Evolutionary conservation across 2,113 vertebrate species (phyloP).

Genomic region (Eonycteris spelaea): DNA sequence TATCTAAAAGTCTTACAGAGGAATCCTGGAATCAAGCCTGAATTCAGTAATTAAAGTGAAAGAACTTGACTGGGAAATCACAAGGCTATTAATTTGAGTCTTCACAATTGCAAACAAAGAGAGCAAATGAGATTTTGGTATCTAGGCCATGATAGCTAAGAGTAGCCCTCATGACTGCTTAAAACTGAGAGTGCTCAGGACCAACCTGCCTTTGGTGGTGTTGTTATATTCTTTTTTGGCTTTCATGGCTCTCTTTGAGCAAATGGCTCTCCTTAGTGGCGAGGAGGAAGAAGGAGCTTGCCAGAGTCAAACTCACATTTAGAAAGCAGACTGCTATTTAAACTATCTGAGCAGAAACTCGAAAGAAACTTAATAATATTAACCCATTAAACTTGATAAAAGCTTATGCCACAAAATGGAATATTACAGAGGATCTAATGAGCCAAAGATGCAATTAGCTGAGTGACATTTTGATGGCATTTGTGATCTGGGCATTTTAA

Average conservation of each 20-base stretch:
- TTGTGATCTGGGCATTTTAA: neutral
- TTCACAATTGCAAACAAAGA: slow-evolving; percentile 72
- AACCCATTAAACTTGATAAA: neutral
- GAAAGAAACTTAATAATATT: neutral
- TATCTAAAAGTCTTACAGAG: slow-evolving; percentile 17
- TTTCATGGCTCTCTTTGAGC: neutral
- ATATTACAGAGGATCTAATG: neutral
- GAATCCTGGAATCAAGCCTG: slow-evolving; percentile 38
- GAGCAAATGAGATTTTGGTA: slow-evolving; percentile 44
- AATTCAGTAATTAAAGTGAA: neutral
- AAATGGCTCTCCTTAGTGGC: neutral
- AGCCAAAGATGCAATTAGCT: neutral
- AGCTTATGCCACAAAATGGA: neutral
- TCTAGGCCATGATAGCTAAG: slow-evolving; percentile 47
- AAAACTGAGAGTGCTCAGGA: slow-evolving; percentile 60
- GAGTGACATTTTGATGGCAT: neutral
- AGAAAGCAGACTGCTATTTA: neutral
- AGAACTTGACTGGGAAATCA: slow-evolving; percentile 62
- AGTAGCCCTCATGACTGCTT: slow-evolving; percentile 67
- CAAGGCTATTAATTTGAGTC: slow-evolving; percentile 65
- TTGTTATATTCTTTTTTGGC: neutral
- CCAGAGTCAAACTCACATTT: neutral
- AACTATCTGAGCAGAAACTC: neutral
- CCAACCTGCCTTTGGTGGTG: slow-evolving; percentile 54
- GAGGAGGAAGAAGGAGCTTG: neutral